Evolutionary conservation across 2,797 vertebrate genomes (phyloP).

Genomic region (Staurois parvus): DNA sequence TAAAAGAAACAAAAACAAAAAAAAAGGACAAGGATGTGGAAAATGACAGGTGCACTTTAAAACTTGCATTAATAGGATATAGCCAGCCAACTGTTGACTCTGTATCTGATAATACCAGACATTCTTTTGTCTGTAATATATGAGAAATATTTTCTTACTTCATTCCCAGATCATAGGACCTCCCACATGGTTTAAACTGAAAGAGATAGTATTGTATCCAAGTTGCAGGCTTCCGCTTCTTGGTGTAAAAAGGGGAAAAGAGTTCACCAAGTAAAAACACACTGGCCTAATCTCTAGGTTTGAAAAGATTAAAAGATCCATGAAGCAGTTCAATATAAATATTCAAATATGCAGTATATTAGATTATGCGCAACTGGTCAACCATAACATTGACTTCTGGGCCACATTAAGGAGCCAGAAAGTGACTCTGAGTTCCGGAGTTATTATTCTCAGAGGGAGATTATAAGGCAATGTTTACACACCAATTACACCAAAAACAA

Average conservation of each 20-base stretch:
- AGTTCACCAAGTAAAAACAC: slow-evolving; percentile 36
- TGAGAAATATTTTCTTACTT: slow-evolving; percentile 31
- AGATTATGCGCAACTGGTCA: not conserved
- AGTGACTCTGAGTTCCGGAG: not conserved
- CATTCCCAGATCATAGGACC: slow-evolving; percentile 44
- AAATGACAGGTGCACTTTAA: too few relatives aligned
- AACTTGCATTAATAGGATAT: too few relatives aligned
- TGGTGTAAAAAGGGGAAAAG: not conserved
- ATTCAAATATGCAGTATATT: slow-evolving; percentile 17
- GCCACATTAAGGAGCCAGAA: not conserved
- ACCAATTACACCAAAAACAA: slow-evolving; percentile 34
- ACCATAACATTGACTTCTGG: slow-evolving; percentile 12
- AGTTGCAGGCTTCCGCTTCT: slow-evolving; percentile 10
- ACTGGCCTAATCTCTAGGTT: not conserved
- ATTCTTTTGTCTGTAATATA: not conserved
- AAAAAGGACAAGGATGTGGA: too few relatives aligned
- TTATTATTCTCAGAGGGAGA: slow-evolving; percentile 22
- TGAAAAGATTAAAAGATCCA: slow-evolving; percentile 13
- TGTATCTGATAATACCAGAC: too few relatives aligned
- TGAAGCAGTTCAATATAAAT: slow-evolving; percentile 32
- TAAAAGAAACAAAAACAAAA: too few relatives aligned
- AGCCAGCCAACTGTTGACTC: too few relatives aligned
- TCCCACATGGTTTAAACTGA: slow-evolving; percentile 4
- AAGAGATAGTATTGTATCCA: slow-evolving; percentile 15
- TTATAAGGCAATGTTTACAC: slow-evolving; percentile 44